A percentile compares a stretch with the other conserved stretches of the same genome.
These are phyloP conservation scores for Noctua fimbriata DNA, from an alignment of 2,888 invertebrate species.

Conservation along the genomic window DNA sequence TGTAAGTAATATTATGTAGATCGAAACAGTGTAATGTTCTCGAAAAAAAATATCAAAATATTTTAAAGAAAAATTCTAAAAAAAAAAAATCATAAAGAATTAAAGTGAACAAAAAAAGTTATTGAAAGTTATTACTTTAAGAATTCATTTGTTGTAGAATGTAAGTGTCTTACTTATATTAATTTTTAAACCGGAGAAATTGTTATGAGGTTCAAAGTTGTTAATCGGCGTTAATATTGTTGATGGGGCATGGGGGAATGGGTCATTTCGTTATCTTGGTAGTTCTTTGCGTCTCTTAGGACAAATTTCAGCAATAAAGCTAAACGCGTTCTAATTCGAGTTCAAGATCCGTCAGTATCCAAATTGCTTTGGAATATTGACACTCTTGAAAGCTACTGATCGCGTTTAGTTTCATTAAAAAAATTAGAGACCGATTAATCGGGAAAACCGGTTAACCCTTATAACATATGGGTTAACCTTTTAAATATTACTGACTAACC, in stretches of 20 bases:
- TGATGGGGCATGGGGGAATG: constrained; percentile 49
- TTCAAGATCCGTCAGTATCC: not conserved
- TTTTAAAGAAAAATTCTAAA: constrained; percentile 77
- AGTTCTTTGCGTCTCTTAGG: constrained; percentile 17
- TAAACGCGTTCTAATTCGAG: not conserved
- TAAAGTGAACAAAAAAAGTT: constrained; percentile 79
- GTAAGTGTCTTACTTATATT: constrained; percentile 67
- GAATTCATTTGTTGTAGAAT: constrained; percentile 75
- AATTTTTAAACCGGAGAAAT: constrained; percentile 40
- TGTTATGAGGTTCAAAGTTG: constrained; percentile 55
- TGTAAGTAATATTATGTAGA: constrained; percentile 63
- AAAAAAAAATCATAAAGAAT: constrained; percentile 75
- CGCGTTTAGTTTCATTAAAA: not conserved
- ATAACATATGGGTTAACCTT: no score
- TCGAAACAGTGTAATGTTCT: constrained; percentile 62
- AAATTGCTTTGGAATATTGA: not conserved
- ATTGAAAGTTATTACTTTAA: constrained; percentile 70
- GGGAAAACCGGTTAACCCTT: not conserved
- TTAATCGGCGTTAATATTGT: constrained; percentile 50
- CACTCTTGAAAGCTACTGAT: not conserved
- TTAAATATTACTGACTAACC: not conserved
- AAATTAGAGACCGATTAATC: not conserved
- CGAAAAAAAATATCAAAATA: constrained; percentile 64
- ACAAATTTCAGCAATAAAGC: not conserved
- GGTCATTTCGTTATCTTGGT: constrained; percentile 60